These are phyloP conservation scores for Martes martes DNA, from an alignment of 2,113 vertebrate genomes.

Conservation along the genomic window DNA sequence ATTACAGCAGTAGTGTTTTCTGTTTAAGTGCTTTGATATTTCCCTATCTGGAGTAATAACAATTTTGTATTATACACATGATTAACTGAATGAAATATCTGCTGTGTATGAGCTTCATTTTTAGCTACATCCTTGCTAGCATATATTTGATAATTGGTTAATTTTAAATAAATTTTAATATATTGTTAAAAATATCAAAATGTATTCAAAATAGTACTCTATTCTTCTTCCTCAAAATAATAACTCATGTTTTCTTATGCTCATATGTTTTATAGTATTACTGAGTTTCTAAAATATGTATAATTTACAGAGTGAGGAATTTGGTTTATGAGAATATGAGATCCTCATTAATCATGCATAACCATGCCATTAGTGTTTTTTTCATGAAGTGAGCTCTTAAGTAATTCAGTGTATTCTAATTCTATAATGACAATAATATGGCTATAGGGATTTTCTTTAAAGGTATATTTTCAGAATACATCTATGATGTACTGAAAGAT, in stretches of 20 bases:
- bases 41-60: not conserved
- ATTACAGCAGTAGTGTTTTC: not conserved
- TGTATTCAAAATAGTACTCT: not conserved
- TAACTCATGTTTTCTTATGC: not conserved
- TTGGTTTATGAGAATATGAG: not conserved
- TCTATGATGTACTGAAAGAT: not conserved
- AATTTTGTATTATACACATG: not conserved
- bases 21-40: not conserved
- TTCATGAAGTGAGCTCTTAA: not conserved
- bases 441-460: not conserved
- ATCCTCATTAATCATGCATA: not conserved
- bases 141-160: not conserved
- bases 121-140: not conserved
- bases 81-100: not conserved
- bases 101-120: not conserved
- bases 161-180: not conserved
- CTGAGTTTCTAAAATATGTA: not conserved
- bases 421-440: not conserved
- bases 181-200: not conserved
- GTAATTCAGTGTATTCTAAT: not conserved
- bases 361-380: not conserved
- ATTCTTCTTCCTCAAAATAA: not conserved
- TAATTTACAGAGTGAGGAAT: not conserved
- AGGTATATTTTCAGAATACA: not conserved
- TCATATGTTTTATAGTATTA: not conserved